Evolutionary conservation across 2,888 invertebrate genomes (phyloP), one percentile per base, ranked within the genome.

Genomic region (Pheosia tremula): DNA sequence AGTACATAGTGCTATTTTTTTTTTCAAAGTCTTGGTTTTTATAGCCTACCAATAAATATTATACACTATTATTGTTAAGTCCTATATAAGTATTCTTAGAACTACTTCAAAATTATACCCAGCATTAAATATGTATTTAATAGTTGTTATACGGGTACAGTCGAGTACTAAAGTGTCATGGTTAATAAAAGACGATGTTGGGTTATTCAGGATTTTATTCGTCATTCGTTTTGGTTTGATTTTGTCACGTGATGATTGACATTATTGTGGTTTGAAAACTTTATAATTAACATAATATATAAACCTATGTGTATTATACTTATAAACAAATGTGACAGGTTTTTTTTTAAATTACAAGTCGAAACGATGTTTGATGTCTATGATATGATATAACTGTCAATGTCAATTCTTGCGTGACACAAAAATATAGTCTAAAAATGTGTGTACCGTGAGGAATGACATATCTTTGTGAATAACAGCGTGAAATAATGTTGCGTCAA

Each of bases 101-200:
- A 47, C n/a, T 47, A 59, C 60, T 43, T 56, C 66, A 61, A 60
- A 63, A 64, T 75, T 69, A 58, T 63, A 62, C 65, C 68, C 60
- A 62, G 60, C 59, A 55, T 62, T 63, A 71, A 59, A 50, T 71
- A 79, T 24, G 24, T 24, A 24, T 24, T 24, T 24, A 24, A 24
- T 81, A 83, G 72, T 77, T 82, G 68, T 78, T 77, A 69, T 69
- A 71, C 64, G 81, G 84, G 84, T 88, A 87, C 86, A 84, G 78
- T 85, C 83, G 76, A 73, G 80, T 87, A 86, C 85, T 82, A 66
- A 80, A 82, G 82, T 85, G 80, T 83, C 79, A 82, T 78, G 76
- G 81, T 83, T 63, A 69, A 69, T 72, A 69, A 67, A 67, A 61
- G 64, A 69, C 66, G 63, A 71, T 71, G 71, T 69, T 76, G 71